A percentile compares a stretch with the other conserved stretches of the same genome.
phyloP scores from a whole-genome alignment of 2,888 invertebrate species.

The Campoletis raptor region DNA sequence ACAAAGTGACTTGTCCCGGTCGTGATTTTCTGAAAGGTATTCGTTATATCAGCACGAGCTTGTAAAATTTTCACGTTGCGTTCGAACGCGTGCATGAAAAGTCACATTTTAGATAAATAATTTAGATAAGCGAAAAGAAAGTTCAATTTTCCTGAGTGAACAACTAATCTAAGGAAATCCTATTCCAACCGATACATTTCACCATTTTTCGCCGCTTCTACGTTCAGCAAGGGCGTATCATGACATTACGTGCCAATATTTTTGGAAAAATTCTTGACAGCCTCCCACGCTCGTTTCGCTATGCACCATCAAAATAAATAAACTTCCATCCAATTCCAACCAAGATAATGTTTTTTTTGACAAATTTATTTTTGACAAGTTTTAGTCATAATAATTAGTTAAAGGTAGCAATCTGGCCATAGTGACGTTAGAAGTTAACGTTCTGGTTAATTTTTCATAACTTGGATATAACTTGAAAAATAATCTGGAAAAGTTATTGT shows the following conservation, averaged over 20 bases:
- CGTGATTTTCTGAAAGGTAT: neutral
- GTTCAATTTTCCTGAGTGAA: neutral
- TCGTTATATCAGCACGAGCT: neutral
- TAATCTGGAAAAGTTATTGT: too few relatives aligned
- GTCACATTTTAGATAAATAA: neutral
- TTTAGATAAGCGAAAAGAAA: neutral
- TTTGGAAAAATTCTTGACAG: neutral
- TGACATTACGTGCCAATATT: neutral
- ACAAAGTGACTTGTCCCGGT: neutral
- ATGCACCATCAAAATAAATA: neutral
- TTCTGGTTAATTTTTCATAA: too few relatives aligned
- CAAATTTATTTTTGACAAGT: too few relatives aligned
- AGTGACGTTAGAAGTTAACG: too few relatives aligned
- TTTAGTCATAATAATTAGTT: too few relatives aligned
- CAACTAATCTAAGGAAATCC: neutral
- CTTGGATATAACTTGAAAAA: neutral
- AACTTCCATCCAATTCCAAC: neutral
- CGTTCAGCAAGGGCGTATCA: neutral
- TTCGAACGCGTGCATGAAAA: constrained; percentile 15
- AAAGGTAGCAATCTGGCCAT: too few relatives aligned
- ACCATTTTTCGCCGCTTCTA: neutral
- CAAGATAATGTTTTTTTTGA: too few relatives aligned
- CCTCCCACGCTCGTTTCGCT: constrained; percentile 2
- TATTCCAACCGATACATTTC: neutral
- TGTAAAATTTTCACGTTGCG: neutral